Percentiles rank a stretch among this genome's conserved stretches.
Evolutionary conservation across 2,888 invertebrate species (phyloP).

Genomic region (Apotomis capreana): DNA sequence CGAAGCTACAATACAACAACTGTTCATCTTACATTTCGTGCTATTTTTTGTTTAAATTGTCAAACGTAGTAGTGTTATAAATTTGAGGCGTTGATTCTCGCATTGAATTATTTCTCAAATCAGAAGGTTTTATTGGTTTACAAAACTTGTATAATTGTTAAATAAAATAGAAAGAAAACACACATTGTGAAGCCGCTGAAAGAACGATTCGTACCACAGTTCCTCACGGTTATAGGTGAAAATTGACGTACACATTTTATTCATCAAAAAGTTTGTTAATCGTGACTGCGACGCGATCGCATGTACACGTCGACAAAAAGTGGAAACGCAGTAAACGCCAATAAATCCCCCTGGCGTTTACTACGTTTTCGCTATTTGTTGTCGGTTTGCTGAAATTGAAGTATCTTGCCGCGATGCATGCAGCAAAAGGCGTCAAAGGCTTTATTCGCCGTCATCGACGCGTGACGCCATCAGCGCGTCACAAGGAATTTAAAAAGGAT

Average conservation of each 20-base stretch:
- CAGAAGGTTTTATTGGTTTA: too few species aligned
- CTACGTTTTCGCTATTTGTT: too few species aligned
- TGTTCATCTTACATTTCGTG: too few species aligned
- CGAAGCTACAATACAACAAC: too few species aligned
- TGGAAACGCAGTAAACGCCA: too few species aligned
- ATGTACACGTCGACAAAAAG: constrained; percentile 41
- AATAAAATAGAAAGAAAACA: too few species aligned
- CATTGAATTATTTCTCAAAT: too few species aligned
- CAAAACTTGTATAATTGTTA: too few species aligned
- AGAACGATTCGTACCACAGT: not conserved
- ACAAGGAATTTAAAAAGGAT: constrained; percentile 55
- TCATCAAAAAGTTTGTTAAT: constrained; percentile 29
- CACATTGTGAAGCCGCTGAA: too few species aligned
- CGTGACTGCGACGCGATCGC: constrained; percentile 52
- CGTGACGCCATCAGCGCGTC: constrained; percentile 63
- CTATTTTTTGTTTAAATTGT: constrained; percentile 66
- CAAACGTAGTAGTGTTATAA: too few species aligned
- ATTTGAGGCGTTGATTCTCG: too few species aligned
- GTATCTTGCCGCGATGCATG: constrained; percentile 68
- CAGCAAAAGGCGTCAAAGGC: constrained; percentile 77
- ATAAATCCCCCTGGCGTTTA: too few species aligned
- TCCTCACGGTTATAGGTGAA: not conserved
- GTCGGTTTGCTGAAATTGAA: constrained; percentile 68
- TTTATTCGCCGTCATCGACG: constrained; percentile 74
- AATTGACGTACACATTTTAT: constrained; percentile 1